Conservation (phyloP, 2,113 vertebrate genomes). For the Pungitius pungitius region DNA sequence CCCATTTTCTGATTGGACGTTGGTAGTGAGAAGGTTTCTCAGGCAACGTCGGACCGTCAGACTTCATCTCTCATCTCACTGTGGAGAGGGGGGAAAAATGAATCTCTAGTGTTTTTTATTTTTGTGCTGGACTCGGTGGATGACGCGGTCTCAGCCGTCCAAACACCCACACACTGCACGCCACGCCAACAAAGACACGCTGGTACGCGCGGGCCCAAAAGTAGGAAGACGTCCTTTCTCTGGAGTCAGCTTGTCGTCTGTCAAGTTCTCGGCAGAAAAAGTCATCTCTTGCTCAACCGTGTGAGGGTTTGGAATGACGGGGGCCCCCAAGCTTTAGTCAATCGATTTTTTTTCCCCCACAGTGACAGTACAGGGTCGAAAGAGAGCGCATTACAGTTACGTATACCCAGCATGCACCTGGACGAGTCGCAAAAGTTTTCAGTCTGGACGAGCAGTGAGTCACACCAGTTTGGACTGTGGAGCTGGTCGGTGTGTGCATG, state of each 20-base stretch:
- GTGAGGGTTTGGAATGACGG: neutral
- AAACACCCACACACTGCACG: neutral
- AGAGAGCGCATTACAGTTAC: conserved; percentile 22
- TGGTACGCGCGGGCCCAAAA: neutral
- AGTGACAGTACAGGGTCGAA: conserved; percentile 21
- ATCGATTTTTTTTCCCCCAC: neutral
- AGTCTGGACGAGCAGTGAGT: neutral
- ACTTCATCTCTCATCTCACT: neutral
- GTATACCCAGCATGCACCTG: neutral
- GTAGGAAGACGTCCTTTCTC: neutral
- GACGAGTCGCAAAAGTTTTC: conserved; percentile 4
- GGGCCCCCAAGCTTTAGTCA: conserved; percentile 3
- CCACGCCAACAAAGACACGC: conserved; percentile 3
- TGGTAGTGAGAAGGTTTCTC: neutral
- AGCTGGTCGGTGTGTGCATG: neutral
- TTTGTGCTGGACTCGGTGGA: neutral
- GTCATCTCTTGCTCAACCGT: neutral
- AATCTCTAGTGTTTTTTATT: too few species aligned
- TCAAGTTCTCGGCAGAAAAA: conserved; percentile 24
- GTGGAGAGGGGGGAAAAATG: neutral
- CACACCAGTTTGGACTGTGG: neutral
- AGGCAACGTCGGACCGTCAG: too few species aligned
- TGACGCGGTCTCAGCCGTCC: neutral
- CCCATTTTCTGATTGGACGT: neutral
- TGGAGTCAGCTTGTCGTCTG: conserved; percentile 6